phyloP scores from a whole-genome alignment of 2,113 vertebrate genomes.

The Agapornis roseicollis region DNA sequence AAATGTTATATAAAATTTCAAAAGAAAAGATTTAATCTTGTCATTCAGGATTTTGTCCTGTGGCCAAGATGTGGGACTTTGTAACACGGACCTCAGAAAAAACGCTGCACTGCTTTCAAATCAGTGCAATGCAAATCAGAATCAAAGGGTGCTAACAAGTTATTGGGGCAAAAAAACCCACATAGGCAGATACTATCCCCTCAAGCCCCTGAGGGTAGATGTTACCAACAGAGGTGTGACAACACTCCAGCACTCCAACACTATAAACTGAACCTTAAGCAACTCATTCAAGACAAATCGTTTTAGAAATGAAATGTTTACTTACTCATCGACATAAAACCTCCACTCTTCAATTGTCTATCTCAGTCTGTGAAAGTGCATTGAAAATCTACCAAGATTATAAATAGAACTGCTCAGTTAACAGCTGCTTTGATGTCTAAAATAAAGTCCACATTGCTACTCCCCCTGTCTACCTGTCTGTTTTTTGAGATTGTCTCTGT shows the following conservation, averaged over 20 bases:
- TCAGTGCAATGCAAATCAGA: not conserved
- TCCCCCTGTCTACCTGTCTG: conserved; percentile 39
- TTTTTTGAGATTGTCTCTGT: conserved; percentile 42
- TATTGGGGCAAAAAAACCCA: not conserved
- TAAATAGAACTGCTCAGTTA: conserved; percentile 37
- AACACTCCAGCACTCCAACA: not conserved
- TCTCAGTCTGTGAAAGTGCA: conserved; percentile 24
- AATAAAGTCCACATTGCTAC: conserved; percentile 27
- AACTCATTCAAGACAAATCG: conserved; percentile 33
- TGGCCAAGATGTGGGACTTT: not conserved
- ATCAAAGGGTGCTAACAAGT: not conserved
- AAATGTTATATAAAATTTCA: not conserved
- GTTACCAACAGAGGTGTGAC: not conserved
- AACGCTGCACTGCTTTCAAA: not conserved
- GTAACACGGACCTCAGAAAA: fast-evolving
- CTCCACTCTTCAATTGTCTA: conserved; percentile 19
- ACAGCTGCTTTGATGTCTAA: conserved; percentile 31
- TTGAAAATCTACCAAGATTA: conserved; percentile 36
- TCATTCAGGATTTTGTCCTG: not conserved
- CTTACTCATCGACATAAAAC: not conserved
- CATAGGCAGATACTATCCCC: not conserved
- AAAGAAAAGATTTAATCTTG: not conserved
- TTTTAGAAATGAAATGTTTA: not conserved
- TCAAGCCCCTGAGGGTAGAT: not conserved
- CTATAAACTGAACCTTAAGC: conserved; percentile 32